Conservation (phyloP, 2,888 invertebrate genomes). For the Xanthia icteritia region DNA sequence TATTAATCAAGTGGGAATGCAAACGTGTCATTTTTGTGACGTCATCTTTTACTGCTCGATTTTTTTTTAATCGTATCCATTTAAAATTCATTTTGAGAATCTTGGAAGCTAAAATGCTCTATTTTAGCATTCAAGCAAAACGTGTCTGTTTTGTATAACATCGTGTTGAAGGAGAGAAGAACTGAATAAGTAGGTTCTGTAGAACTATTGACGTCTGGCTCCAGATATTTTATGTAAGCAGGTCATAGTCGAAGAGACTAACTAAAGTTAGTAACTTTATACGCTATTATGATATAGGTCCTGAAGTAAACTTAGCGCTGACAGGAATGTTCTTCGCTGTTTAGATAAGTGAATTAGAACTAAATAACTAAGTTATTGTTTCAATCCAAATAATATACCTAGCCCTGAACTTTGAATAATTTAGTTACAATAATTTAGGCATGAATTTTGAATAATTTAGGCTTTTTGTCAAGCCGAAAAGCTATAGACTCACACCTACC, state of each 20-base stretch:
- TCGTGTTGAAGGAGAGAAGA: conserved; percentile 11
- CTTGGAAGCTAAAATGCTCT: neutral
- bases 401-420: neutral
- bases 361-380: conserved; percentile 18
- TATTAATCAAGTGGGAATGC: neutral
- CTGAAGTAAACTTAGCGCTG: conserved; percentile 8
- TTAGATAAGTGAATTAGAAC: conserved; percentile 4
- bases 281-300: conserved; percentile 13
- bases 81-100: conserved; percentile 11
- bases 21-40: neutral
- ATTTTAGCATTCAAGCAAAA: conserved; percentile 15
- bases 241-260: conserved; percentile 16
- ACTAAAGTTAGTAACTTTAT: conserved; percentile 28
- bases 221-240: conserved; percentile 35
- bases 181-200: neutral
- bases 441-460: neutral
- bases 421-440: neutral
- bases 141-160: conserved; percentile 20
- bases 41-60: neutral
- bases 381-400: neutral
- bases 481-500: no score
- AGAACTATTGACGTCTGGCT: conserved; percentile 31
- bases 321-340: conserved; percentile 6
- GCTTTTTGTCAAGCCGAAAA: neutral
- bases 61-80: neutral